Conservation (phyloP, 2,888 invertebrate genomes). For the Agrenia bidenticulata region DNA sequence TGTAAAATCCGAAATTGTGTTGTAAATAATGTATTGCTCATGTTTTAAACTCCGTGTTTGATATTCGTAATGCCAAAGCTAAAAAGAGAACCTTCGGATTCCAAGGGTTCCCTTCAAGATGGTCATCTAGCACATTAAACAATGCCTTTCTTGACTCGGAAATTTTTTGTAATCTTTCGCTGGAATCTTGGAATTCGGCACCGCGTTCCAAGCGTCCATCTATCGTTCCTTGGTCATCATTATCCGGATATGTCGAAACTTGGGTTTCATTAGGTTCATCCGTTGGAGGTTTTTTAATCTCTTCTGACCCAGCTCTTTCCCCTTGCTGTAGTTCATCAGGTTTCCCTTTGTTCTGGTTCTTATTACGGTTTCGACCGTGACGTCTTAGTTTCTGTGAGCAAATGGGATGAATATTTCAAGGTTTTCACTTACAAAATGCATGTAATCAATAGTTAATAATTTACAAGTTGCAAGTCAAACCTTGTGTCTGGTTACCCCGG, state of each 20-base stretch:
- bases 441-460: too few relatives aligned
- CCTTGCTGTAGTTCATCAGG: conserved; percentile 28
- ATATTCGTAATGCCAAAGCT: too few relatives aligned
- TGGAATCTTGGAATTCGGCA: not conserved
- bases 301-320: conserved; percentile 17
- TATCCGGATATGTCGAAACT: conserved; percentile 26
- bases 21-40: not conserved
- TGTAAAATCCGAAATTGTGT: conserved; percentile 15
- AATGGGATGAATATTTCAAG: too few relatives aligned
- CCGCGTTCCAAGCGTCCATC: not conserved
- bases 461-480: conserved; percentile 9
- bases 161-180: not conserved
- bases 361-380: conserved; percentile 46
- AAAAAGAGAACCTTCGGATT: conserved; percentile 32
- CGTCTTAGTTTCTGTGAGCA: conserved; percentile 48
- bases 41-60: not conserved
- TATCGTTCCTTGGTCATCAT: conserved; percentile 4
- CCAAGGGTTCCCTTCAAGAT: conserved; percentile 43
- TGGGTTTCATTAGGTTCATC: conserved; percentile 50
- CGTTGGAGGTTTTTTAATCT: conserved; percentile 17
- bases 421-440: too few relatives aligned
- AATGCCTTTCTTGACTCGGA: conserved; percentile 29
- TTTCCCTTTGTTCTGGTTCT: conserved; percentile 20
- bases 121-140: conserved; percentile 42
- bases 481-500: conserved; percentile 26